Evolutionary conservation across 1,140 invertebrate species (phyloP), one percentile per base, ranked within the genome.

Genomic region (Drosophila ambigua): DNA sequence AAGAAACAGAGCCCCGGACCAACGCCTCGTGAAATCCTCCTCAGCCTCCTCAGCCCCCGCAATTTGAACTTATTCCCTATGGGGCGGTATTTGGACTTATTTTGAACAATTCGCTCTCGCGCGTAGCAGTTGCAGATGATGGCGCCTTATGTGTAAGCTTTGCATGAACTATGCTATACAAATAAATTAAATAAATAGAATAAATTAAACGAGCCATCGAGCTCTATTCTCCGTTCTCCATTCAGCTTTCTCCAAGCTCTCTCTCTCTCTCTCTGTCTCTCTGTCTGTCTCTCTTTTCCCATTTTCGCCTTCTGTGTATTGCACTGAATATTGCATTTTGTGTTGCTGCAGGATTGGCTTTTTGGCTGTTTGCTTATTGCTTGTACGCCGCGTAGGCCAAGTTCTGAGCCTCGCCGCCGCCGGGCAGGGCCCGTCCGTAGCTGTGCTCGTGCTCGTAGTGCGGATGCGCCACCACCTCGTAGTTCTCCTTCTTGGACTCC

Each of bases 381-480:
- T 91, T 72, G 74, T 95, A 93, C 63, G 93, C 94, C 66, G 92
- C 93, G 89, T 95, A 96, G 44, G 95, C 95, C 75, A 95, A 76
- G 60, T 95, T 93, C 82, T 94, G 94, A 5, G 94, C 93, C 54
- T 93, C 93, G 5, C 64, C 67, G 8, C 31, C 69, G 16, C 28
- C 62, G n/a, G 57, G 79, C 54, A 94, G 90, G 24, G 94, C 92
- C 41, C 94, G 87, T 51, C 93, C 94, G 92, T 94, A 95, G 85
- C 92, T 93, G 92, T 94, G 93, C 66, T 93, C 92, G 73, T 95
- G 94, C 80, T 93, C 93, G 77, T 94, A 93, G 76, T 95, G 94
- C 5, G 94, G 95, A 87, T 95, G 95, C 45, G 95, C 93, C 0
- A 95, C 95, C 0, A 95, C 95, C 84, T 97, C 96, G 87, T 96